phyloP scores from a whole-genome alignment of 2,888 invertebrate genomes.

The Nymphalis c-album region DNA sequence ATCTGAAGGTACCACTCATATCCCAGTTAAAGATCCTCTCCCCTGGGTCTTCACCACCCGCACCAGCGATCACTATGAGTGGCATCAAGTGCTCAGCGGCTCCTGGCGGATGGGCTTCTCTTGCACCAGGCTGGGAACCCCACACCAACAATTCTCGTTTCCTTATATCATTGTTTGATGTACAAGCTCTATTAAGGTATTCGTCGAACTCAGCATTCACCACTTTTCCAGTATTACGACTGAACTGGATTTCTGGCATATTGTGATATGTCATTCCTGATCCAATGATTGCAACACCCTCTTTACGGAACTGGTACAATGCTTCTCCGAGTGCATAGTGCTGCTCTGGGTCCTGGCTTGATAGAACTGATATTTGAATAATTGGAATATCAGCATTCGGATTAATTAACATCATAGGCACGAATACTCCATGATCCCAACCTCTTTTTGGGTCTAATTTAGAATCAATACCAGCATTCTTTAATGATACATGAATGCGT shows the following conservation, averaged over 20 bases:
- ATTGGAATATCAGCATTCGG: conserved; percentile 71
- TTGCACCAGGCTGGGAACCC: conserved; percentile 64
- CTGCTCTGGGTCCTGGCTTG: conserved; percentile 61
- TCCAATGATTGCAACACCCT: conserved; percentile 68
- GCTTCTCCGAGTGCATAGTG: conserved; percentile 68
- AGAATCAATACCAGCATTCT: conserved; percentile 62
- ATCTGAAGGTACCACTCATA: conserved; percentile 61
- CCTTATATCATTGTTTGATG: conserved; percentile 53
- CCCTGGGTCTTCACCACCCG: conserved; percentile 62
- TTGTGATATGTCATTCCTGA: conserved; percentile 78
- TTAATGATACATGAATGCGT: conserved; percentile 57
- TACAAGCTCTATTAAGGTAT: conserved; percentile 63
- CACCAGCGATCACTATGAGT: conserved; percentile 68
- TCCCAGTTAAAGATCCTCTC: conserved; percentile 74
- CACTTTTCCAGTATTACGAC: conserved; percentile 48
- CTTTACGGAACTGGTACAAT: conserved; percentile 63
- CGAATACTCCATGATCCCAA: conserved; percentile 78
- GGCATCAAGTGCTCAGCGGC: conserved; percentile 77
- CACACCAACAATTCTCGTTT: conserved; percentile 59
- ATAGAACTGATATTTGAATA: conserved; percentile 67
- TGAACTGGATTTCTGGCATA: conserved; percentile 65
- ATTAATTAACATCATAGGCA: conserved; percentile 75
- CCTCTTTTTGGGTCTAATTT: conserved; percentile 67
- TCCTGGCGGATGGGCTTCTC: conserved; percentile 63
- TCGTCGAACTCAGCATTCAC: conserved; percentile 71